These are phyloP conservation scores for Choloepus hoffmanni DNA, from an alignment of 2,113 vertebrate genomes.

Conservation along the genomic window DNA sequence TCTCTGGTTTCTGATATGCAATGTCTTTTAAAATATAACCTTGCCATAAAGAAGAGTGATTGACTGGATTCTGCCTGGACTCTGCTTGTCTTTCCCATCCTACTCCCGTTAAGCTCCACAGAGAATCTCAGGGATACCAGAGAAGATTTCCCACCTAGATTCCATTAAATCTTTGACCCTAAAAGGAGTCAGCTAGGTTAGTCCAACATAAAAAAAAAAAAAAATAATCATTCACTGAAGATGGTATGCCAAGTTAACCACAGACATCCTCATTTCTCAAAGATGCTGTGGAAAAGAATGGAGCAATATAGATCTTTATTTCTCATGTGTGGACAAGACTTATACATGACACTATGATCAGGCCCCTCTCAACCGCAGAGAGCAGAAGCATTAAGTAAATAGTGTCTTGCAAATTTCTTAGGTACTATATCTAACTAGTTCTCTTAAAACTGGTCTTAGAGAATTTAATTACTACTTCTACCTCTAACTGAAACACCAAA, in stretches of 20 bases:
- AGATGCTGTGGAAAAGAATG: background rate
- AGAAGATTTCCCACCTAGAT: conserved; percentile 4
- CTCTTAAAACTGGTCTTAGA: background rate
- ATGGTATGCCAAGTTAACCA: background rate
- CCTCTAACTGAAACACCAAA: background rate
- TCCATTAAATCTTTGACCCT: background rate
- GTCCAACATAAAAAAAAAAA: background rate
- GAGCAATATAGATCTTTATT: background rate
- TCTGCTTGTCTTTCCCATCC: background rate
- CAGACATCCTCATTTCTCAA: background rate
- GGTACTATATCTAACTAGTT: background rate
- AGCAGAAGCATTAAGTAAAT: background rate
- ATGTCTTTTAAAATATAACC: background rate
- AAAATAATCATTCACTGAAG: background rate
- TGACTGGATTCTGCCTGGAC: conserved; percentile 12
- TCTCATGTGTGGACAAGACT: background rate
- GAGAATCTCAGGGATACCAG: background rate
- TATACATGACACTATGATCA: background rate
- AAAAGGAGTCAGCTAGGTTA: background rate
- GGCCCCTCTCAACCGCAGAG: background rate
- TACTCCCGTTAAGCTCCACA: background rate
- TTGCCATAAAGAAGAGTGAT: background rate
- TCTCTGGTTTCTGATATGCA: background rate
- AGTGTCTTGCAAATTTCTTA: background rate
- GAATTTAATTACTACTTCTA: background rate